Evolutionary conservation across 2,797 vertebrate genomes (phyloP).

Genomic region (Perodicticus potto): DNA sequence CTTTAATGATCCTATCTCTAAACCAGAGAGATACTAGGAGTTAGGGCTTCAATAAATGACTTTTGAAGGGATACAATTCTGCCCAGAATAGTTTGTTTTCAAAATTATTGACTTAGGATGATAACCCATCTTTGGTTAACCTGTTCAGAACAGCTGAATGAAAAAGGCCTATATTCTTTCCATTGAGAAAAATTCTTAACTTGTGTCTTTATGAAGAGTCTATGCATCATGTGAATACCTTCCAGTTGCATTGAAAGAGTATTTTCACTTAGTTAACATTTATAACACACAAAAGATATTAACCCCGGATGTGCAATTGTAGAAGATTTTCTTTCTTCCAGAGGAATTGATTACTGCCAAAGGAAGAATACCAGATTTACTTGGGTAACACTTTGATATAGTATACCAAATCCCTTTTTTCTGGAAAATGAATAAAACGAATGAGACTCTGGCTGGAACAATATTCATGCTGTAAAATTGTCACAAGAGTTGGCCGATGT

Average conservation of each 20-base stretch:
- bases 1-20: background rate
- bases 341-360: constrained; percentile 43
- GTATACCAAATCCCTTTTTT: background rate
- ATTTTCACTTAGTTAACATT: constrained; percentile 5
- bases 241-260: background rate
- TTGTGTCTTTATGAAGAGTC: background rate
- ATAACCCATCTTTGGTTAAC: constrained; percentile 9
- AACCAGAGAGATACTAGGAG: background rate
- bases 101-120: background rate
- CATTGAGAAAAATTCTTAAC: background rate
- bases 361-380: constrained; percentile 13
- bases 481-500: background rate
- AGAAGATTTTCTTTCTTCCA: constrained; percentile 47
- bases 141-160: background rate
- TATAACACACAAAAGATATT: background rate
- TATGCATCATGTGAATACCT: background rate
- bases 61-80: background rate
- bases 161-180: background rate
- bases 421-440: constrained; percentile 44
- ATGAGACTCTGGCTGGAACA: constrained; percentile 23
- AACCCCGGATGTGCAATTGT: background rate
- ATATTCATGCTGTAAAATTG: constrained; percentile 37
- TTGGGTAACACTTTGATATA: background rate
- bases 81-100: background rate
- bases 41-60: background rate